These are phyloP conservation scores for Scartelaos histophorus DNA, from an alignment of 2,113 vertebrate genomes.

Conservation along the genomic window DNA sequence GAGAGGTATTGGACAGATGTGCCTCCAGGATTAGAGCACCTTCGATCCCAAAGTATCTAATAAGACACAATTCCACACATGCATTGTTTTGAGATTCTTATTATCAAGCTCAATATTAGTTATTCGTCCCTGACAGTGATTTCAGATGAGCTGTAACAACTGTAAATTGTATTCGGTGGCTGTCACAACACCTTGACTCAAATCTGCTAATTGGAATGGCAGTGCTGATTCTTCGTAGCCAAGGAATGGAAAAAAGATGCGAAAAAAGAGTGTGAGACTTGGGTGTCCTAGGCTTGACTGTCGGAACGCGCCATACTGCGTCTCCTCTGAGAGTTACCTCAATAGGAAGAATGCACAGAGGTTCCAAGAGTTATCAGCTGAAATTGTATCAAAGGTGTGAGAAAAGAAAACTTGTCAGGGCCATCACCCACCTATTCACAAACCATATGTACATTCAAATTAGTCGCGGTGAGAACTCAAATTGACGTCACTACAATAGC, in stretches of 20 bases:
- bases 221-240: conserved; percentile 56
- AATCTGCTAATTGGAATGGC: conserved; percentile 72
- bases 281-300: conserved; percentile 51
- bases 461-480: conserved; percentile 39
- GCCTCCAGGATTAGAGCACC: conserved; percentile 48
- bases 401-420: conserved; percentile 57
- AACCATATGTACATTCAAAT: conserved; percentile 53
- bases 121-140: conserved; percentile 33
- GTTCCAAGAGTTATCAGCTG: conserved; percentile 44
- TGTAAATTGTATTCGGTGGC: conserved; percentile 65
- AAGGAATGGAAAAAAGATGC: conserved; percentile 20
- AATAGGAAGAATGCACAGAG: conserved; percentile 62
- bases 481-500: conserved; percentile 53
- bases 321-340: conserved; percentile 65
- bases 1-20: conserved; percentile 50
- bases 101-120: conserved; percentile 38
- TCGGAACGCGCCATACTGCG: conserved; percentile 45
- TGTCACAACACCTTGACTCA: conserved; percentile 67
- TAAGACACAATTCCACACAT: conserved; percentile 39
- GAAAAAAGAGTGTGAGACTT: conserved; percentile 56
- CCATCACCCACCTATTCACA: conserved; percentile 52
- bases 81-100: conserved; percentile 47
- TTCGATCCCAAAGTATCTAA: conserved; percentile 45
- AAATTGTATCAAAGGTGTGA: conserved; percentile 61
- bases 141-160: conserved; percentile 56